Evolutionary conservation across 1,140 invertebrate genomes (phyloP).

Genomic region (Papilio helenus): DNA sequence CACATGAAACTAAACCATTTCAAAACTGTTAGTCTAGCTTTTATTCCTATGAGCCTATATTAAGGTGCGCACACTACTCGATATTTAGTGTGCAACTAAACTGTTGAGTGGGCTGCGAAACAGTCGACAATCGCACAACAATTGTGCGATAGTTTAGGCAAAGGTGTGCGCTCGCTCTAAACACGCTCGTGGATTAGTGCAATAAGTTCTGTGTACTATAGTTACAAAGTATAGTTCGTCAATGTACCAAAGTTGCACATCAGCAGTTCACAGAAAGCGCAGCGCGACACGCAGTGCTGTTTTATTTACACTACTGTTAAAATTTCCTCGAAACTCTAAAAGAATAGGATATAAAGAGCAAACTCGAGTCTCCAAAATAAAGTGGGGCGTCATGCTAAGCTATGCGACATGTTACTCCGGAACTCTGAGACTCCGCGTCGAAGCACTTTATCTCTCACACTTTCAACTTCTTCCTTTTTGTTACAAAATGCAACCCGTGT

Average conservation of each 20-base stretch:
- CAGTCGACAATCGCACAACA: too few species aligned
- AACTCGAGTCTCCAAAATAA: slow-evolving; percentile 39
- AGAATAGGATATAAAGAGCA: slow-evolving; percentile 40
- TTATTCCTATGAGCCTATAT: too few species aligned
- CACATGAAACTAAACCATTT: too few species aligned
- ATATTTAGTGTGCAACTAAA: too few species aligned
- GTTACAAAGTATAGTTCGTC: slow-evolving; percentile 2
- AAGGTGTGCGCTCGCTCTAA: too few species aligned
- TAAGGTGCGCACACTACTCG: too few species aligned
- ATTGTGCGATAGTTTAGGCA: too few species aligned
- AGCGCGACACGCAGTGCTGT: slow-evolving; percentile 33
- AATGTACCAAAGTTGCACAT: slow-evolving; percentile 18
- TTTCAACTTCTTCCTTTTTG: slow-evolving; percentile 41
- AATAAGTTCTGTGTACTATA: neutral
- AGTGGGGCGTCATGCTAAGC: slow-evolving; percentile 40
- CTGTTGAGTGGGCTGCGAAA: too few species aligned
- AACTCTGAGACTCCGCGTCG: slow-evolving; percentile 37
- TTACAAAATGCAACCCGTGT: slow-evolving; percentile 40
- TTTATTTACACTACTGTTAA: slow-evolving; percentile 38
- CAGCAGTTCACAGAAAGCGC: slow-evolving; percentile 35
- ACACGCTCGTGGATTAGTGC: neutral
- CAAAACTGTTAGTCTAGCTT: too few species aligned
- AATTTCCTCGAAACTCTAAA: slow-evolving; percentile 38
- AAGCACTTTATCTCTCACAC: slow-evolving; percentile 39
- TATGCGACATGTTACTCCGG: slow-evolving; percentile 40